Conservation (phyloP, 2,888 invertebrate species). For the Serripes groenlandicus region DNA sequence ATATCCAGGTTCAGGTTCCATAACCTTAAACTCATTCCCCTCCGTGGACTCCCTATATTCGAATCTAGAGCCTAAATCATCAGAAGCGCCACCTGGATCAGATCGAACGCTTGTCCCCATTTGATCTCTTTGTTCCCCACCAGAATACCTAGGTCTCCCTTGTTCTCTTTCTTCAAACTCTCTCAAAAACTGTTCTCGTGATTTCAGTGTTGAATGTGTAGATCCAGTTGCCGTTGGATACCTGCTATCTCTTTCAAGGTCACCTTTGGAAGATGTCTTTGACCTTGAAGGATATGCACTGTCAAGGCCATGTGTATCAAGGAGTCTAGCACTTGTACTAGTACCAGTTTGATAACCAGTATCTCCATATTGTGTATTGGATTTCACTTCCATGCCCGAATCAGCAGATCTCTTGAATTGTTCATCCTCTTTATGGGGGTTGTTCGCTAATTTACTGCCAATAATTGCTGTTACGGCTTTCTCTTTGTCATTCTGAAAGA, state of each 20-base stretch:
- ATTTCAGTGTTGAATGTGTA: constrained; percentile 42
- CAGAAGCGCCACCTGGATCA: constrained; percentile 66
- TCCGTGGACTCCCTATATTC: constrained; percentile 53
- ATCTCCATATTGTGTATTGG: constrained; percentile 23
- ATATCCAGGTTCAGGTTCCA: constrained; percentile 61
- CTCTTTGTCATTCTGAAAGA: constrained; percentile 67
- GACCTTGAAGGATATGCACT: constrained; percentile 9
- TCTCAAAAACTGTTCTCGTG: constrained; percentile 57
- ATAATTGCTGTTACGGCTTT: constrained; percentile 53
- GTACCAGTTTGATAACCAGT: constrained; percentile 54
- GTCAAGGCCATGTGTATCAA: not conserved
- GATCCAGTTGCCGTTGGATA: constrained; percentile 14
- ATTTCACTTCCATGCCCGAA: not conserved
- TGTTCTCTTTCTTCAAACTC: constrained; percentile 54
- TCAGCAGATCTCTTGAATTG: too few species aligned
- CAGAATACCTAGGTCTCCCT: constrained; percentile 21
- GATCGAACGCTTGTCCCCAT: constrained; percentile 65
- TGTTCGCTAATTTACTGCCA: constrained; percentile 39
- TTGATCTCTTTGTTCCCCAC: constrained; percentile 38
- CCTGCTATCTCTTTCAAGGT: constrained; percentile 12
- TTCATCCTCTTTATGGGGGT: not conserved
- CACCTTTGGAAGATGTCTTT: constrained; percentile 33
- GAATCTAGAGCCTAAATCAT: constrained; percentile 39
- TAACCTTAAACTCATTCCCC: constrained; percentile 37
- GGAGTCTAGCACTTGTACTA: not conserved